Base-by-base conservation (phyloP, 2,888 invertebrate species). In the Alviniconcha strummeri region DNA sequence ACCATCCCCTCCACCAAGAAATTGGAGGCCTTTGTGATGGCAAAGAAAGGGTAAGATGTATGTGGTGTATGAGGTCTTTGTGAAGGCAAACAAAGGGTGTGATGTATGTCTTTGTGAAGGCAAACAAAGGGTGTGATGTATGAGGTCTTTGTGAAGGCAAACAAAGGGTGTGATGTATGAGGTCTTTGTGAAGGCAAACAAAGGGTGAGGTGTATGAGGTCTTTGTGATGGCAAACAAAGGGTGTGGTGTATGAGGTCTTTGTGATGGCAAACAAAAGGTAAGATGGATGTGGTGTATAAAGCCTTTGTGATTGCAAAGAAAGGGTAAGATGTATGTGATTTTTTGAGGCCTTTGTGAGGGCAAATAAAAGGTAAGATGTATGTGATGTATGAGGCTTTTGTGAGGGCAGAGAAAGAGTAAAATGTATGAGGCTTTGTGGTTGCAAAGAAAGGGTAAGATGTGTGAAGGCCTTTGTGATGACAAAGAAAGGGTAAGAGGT, bases 261-360 rank as follows among this genome's bases (percentile, higher is more conserved):
- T 93, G 96, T 97, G n/a, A 93, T 95, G 15, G 93, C 95, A 77
- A 95, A 95, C 85, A 94, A 95, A 55, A 97, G 96, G 95, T 95
- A 92, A 91, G 90, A 81, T 54, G 36, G 13, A 60, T 11, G 60
- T 60, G 64, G 9, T 15, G 11, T 11, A 17, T 7, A 9, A 11
- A 36, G 6, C 13, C 5, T 69, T 81, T 15, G 13, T 74, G 13
- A 74, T 13, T 17, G 19, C 74, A 74, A 17, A 17, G 64, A 64
- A 17, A 64, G 64, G 64, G 64, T 64, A 95, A 96, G 80, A 94
- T 94, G 72, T 94, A 97, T n/a, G n/a, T n/a, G n/a, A n/a, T n/a
- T n/a, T n/a, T 94, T 97, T 11, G 97, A 97, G 92, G 94, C 94
- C 86, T 96, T 96, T 93, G 96, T 97, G n/a, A 93, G 95, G 15